Base-by-base conservation (phyloP, 30 jellyfish, hydroid and myxozoan species). In the Turritopsis dohrnii region DNA sequence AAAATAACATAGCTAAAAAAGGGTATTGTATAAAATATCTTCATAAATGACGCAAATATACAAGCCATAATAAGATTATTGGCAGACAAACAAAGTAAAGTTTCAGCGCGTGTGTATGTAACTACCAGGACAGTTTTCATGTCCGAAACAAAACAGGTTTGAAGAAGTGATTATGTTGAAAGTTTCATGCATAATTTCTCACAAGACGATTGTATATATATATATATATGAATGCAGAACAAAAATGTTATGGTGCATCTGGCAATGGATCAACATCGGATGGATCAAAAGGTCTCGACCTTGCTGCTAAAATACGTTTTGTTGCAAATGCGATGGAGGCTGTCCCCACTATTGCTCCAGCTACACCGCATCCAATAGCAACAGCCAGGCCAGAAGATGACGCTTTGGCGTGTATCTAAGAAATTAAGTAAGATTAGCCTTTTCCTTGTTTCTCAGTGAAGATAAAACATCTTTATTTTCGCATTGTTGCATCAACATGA, bases 321-420 rank as follows among this genome's bases (percentile, higher is more conserved):
- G 98, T 88, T n/a, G 98, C 96, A 84, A 92, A 92, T 52, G 94
- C 98, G 29, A 92, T 84, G 79, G 96, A 84, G 66, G 98, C 98
- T 52, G 98, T 92, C 8, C 98, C 98, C 31, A 92, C 96, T 52
- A 92, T 88, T 16, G 96, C 96, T 13, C 98, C 98, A 41, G 96
- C 96, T 1, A 92, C 98, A 20, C 98, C 98, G 74, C 98, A 92
- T 8, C 98, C 98, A 82, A 92, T 92, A 29, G 96, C 96, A 72
- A 92, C 96, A 16, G 98, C 98, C 24, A 92, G 81, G 21, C 98
- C 98, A 9, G 98, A 88, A 1, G 96, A 88, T 19, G 96, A 87
- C 29, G 93, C 87, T 71, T 89, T 83, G n/a, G 87, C 24, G 71
- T 72, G 83, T 71, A 71, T 89, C 89, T 83, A 69, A 16, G 66